Percentiles rank a stretch among this genome's conserved stretches.
Evolutionary conservation across 2,888 invertebrate genomes (phyloP).

Genomic region (Sinelater perroti): DNA sequence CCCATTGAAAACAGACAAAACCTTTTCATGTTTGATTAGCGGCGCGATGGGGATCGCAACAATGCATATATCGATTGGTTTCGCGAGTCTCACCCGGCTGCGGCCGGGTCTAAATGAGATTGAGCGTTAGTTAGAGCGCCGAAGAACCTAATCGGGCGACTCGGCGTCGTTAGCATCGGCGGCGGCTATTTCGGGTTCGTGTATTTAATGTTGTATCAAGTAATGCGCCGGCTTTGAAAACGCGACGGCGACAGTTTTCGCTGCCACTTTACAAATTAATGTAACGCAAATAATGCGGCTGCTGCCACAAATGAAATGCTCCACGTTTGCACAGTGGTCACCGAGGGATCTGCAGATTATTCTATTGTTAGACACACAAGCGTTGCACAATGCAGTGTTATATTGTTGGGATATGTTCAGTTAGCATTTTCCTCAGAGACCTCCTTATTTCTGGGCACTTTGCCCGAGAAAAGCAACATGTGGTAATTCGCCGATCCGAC

Average conservation of each 20-base stretch:
- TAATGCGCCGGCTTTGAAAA: background rate
- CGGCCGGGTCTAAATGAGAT: too few species aligned
- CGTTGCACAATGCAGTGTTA: conserved; percentile 26
- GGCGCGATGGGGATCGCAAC: background rate
- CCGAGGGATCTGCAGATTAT: conserved; percentile 26
- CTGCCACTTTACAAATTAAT: conserved; percentile 12
- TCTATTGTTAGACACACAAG: conserved; percentile 35
- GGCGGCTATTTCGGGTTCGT: background rate
- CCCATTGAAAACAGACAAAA: conserved; percentile 5
- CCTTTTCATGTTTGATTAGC: conserved; percentile 11
- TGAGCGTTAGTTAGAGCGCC: too few species aligned
- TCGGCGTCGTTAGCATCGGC: background rate
- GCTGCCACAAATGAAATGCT: conserved; percentile 26
- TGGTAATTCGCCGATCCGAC: too few species aligned
- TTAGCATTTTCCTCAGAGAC: conserved; percentile 23
- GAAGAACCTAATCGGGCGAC: background rate
- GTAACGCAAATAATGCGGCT: conserved; percentile 16
- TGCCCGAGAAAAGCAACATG: conserved; percentile 10
- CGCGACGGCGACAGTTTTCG: background rate
- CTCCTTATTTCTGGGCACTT: conserved; percentile 23
- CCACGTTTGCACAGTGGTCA: conserved; percentile 22
- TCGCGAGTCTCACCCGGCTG: background rate
- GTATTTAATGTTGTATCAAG: background rate
- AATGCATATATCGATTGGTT: conserved; percentile 7
- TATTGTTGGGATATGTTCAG: conserved; percentile 28